Base-by-base conservation (phyloP, 2,797 vertebrate genomes). In the Sandelia bainsii region DNA sequence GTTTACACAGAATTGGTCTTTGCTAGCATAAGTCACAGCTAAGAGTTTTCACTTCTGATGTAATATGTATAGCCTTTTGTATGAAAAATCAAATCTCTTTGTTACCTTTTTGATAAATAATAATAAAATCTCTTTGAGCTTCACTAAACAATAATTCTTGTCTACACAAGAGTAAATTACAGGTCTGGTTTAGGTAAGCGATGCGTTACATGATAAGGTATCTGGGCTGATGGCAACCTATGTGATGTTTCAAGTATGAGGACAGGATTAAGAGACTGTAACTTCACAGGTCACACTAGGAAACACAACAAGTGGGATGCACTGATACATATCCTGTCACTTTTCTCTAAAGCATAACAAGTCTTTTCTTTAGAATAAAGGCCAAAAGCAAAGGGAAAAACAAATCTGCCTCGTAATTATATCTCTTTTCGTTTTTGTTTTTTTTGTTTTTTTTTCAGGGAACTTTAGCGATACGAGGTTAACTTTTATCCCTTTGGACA, bases 181-280 rank as follows among this genome's bases (percentile, higher is more conserved):
- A 39, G 48, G 44, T 61, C 12, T 34, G 52, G 25, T 44, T 58
- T 29, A 34, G 54, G 65, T 62, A 58, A 20, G 34, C 63, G 60
- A 46, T 0, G 25, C 32, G 62, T 53, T 61, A 67, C 48, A 56
- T 53, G 42, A 52, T 89, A 84, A 86, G 83, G 84, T 88, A 22
- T 72, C 73, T 81, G 83, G 87, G 81, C 76, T 77, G 79, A 89
- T 90, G 89, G 87, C 84, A 71, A 83, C 70, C 79, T 78, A 75
- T 66, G 66, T 39, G 61, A 54, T 63, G 52, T 75, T 91, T 92
- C 89, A 90, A 91, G 90, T 88, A 86, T 79, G 52, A 88, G 72
- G 77, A 85, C 78, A 77, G 69, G 75, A 62, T 80, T 22, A 12
- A 71, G 48, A 82, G 49, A 46, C 27, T 20, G 20, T 19, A 75